Base-by-base conservation (phyloP, 2,797 vertebrate genomes). In the Pangasius djambal region DNA sequence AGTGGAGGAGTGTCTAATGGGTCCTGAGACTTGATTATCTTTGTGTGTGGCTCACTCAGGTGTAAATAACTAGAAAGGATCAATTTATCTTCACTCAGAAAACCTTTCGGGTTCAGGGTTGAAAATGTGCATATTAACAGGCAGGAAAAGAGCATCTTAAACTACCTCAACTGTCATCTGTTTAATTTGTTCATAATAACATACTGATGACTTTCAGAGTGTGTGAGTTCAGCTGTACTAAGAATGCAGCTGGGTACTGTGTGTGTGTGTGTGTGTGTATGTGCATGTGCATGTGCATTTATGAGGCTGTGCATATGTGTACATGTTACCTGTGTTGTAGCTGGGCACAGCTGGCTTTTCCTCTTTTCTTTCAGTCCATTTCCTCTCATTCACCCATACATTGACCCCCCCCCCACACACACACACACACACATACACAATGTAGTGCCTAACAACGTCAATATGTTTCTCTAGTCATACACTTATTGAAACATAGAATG, bases 331-430 rank as follows among this genome's bases (percentile, higher is more conserved):
- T 55, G 63, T 86, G 69, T 63, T 89, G 61, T 72, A 31, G 16
- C 10, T 48, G 75, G 87, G 55, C 88, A 89, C 91, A 91, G 89
- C 89, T 91, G 91, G 82, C 87, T 91, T 82, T 57, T 72, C 75
- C 34, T 65, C 44, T 86, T 74, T 75, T 83, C 86, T 91, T 90
- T 83, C 78, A 70, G 78, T 90, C 72, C 83, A 90, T 88, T 91
- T 88, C 83, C 63, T 63, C 63, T 74, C 40, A 85, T 83, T 91
- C 83, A 91, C 63, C 83, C 86, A 86, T 63, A 90, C 87, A 89
- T 40, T 87, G 52, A 82, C 57, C 52, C 34, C 16, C 15, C 40
- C 57, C 52, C 34, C 16, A 28, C 40, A 75, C 34, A 52, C 6
- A 50, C 40, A 28, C 22, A 78, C 75, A 55, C 78, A 63, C 9